Conservation (phyloP, 2,797 vertebrate species). For the Phalloptychus januarius region DNA sequence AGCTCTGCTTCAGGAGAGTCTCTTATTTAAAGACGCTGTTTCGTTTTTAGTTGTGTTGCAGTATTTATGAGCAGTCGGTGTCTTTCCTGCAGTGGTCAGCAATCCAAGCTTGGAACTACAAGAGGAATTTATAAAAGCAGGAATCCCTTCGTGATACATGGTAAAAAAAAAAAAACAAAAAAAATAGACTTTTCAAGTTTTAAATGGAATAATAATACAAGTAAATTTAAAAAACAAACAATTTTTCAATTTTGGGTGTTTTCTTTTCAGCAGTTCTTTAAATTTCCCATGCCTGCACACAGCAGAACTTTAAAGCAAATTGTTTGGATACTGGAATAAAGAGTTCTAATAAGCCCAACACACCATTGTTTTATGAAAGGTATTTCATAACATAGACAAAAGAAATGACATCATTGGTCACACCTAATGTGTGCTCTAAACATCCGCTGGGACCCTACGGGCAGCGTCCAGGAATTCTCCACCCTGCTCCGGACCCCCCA, state of each 20-base stretch:
- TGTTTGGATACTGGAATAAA: slow-evolving; percentile 52
- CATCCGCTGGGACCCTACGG: slow-evolving; percentile 77
- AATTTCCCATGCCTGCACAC: slow-evolving; percentile 20
- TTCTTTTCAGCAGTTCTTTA: neutral
- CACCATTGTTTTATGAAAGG: slow-evolving; percentile 75
- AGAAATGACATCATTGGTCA: slow-evolving; percentile 81
- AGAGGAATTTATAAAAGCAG: neutral
- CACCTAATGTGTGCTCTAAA: slow-evolving; percentile 81
- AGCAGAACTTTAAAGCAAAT: slow-evolving; percentile 47
- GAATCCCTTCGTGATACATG: neutral
- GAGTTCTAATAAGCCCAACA: slow-evolving; percentile 64
- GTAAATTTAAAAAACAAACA: neutral
- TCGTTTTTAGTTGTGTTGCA: neutral
- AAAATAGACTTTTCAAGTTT: neutral
- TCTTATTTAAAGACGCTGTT: neutral
- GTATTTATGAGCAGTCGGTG: neutral
- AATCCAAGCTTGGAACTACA: neutral
- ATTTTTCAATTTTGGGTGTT: neutral
- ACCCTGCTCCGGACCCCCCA: slow-evolving; percentile 63
- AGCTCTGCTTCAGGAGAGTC: neutral
- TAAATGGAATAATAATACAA: neutral
- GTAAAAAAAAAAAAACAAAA: too few relatives aligned
- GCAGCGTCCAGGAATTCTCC: slow-evolving; percentile 85
- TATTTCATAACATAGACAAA: slow-evolving; percentile 80
- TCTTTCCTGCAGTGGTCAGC: neutral